Base-by-base conservation (phyloP, 92 coral and sea anemone genomes). In the Epizoanthus rinbou region DNA sequence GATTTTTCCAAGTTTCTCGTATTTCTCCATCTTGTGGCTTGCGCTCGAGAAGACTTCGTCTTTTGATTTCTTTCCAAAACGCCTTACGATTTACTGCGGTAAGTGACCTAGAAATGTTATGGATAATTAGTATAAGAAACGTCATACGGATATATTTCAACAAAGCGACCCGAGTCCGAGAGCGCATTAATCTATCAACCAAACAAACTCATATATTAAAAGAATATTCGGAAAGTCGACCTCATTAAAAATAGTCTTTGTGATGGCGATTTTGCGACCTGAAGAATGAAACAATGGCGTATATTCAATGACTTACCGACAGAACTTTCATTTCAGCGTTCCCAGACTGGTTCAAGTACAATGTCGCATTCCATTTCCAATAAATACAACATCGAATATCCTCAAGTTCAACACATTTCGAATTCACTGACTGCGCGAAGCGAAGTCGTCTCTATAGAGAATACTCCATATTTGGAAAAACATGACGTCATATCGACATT, bases 1-100 rank as follows among this genome's bases (percentile, higher is more conserved):
- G 67, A 96, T 92, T 72, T 96, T 96, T 2, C 97, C 94, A 47
- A 96, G 91, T 69, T 89, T 94, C 85, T 96, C 99, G 75, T 91
- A 96, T 80, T 93, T 96, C 74, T 96, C 98, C 99, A 96, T 96
- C n/a, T 17, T 81, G 45, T 5, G 23, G 33, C 50, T 18, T 14
- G 72, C 66, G 11, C 73, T 22, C 70, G 23, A 52, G 81, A 58
- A 57, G 52, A 17, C n/a, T 62, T 76, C 52, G 81, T 78, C 70
- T 60, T 37, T 53, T 19, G 70, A 62, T 13, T 37, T 78, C 64
- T 10, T 76, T 45, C 69, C 57, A 25, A 58, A 37, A n/a, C 53
- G 37, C 71, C 33, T 78, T 43, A 78, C 16, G 59, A 60, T 19
- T 62, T 21, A 17, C 24, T 41, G 25, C 21, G 39, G 22, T 31